phyloP scores from a whole-genome alignment of 2,888 invertebrate species.

The Ennomos quercinarius region DNA sequence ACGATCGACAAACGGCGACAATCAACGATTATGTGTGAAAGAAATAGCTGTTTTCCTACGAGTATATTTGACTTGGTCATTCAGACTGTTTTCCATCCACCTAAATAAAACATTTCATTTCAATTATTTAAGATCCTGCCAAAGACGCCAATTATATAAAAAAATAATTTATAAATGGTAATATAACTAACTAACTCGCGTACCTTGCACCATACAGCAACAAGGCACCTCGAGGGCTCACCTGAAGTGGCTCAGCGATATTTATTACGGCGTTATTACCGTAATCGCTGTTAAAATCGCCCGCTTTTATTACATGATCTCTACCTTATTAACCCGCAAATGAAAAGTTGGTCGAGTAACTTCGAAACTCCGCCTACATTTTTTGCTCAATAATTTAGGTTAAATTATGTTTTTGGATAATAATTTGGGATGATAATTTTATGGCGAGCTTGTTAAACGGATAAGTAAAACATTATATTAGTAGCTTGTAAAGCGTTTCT shows the following conservation, averaged over 20 bases:
- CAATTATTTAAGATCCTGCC: too few relatives aligned
- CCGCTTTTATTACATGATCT: conserved; percentile 74
- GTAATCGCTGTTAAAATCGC: conserved; percentile 76
- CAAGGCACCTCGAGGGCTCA: conserved; percentile 52
- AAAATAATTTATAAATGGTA: too few relatives aligned
- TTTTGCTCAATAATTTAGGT: conserved; percentile 24
- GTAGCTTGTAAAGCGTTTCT: background rate
- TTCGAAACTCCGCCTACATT: conserved; percentile 43
- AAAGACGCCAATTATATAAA: too few relatives aligned
- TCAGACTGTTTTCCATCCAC: too few relatives aligned
- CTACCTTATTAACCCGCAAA: conserved; percentile 60
- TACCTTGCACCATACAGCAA: conserved; percentile 39
- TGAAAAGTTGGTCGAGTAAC: conserved; percentile 55
- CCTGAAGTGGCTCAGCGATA: conserved; percentile 73
- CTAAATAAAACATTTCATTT: too few relatives aligned
- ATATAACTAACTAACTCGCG: conserved; percentile 7
- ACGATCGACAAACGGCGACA: too few relatives aligned
- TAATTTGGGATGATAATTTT: conserved; percentile 11
- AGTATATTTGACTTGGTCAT: too few relatives aligned
- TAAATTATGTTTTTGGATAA: conserved; percentile 23
- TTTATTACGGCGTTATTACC: conserved; percentile 79
- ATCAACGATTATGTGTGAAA: too few relatives aligned
- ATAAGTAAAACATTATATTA: background rate
- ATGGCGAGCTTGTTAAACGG: conserved; percentile 10
- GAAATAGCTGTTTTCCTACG: too few relatives aligned